Conservation (phyloP, 2,113 vertebrate genomes). For the Pandion haliaetus region DNA sequence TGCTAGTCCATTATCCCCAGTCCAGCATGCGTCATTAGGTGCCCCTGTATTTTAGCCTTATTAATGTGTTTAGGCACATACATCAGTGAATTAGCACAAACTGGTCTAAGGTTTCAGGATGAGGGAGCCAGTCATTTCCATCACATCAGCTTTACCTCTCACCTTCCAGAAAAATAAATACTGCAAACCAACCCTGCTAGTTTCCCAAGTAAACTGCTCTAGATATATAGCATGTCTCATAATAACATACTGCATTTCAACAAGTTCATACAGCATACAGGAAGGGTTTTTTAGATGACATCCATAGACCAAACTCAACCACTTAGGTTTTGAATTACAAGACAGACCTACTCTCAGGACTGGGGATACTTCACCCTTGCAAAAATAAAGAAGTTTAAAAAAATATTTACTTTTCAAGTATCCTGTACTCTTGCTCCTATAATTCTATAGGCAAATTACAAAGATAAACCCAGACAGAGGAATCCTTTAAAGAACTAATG, state of each 20-base stretch:
- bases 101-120: conserved; percentile 62
- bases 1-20: conserved; percentile 75
- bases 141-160: conserved; percentile 59
- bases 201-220: conserved; percentile 58
- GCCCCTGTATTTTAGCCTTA: conserved; percentile 79
- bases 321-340: conserved; percentile 26
- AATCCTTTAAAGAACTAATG: background rate
- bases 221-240: background rate
- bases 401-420: background rate
- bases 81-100: conserved; percentile 74
- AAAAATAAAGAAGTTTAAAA: conserved; percentile 10
- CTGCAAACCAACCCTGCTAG: background rate
- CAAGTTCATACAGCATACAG: conserved; percentile 16
- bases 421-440: background rate
- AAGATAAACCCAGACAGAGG: background rate
- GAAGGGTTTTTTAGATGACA: background rate
- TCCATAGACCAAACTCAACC: background rate
- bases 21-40: conserved; percentile 75
- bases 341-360: background rate
- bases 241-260: conserved; percentile 19
- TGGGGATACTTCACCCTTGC: background rate
- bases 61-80: conserved; percentile 82
- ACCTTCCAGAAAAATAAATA: conserved; percentile 52
- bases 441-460: background rate
- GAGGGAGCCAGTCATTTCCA: conserved; percentile 64